Evolutionary conservation across 2,113 vertebrate genomes (phyloP).

Genomic region (Hemiscyllium ocellatum): DNA sequence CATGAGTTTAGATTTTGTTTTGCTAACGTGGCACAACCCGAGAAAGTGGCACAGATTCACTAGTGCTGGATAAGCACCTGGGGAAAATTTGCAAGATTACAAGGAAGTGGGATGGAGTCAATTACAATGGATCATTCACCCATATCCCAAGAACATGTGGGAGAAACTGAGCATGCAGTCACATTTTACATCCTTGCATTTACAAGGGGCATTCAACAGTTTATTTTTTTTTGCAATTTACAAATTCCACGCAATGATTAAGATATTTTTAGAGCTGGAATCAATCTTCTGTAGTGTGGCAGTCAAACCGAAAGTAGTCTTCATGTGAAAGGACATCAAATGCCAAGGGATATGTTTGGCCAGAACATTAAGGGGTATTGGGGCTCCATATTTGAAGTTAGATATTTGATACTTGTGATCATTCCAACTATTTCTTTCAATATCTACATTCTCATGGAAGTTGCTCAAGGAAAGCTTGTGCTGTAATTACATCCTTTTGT

Average conservation of each 20-base stretch:
- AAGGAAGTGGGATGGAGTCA: too few species aligned
- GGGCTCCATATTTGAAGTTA: neutral
- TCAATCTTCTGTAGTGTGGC: neutral
- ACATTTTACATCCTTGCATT: neutral
- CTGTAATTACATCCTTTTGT: neutral
- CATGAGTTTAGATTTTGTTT: too few species aligned
- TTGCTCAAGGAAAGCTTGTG: neutral
- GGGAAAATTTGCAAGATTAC: too few species aligned
- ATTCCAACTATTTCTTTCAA: neutral
- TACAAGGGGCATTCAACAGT: neutral
- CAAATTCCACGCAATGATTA: too few species aligned
- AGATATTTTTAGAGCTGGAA: too few species aligned
- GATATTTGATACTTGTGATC: neutral
- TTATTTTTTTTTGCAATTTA: neutral
- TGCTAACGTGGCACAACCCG: too few species aligned
- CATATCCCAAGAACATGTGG: neutral
- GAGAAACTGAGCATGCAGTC: too few species aligned
- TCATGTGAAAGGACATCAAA: neutral
- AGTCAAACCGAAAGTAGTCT: neutral
- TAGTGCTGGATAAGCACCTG: too few species aligned
- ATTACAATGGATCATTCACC: neutral
- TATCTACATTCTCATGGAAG: neutral
- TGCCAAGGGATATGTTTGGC: neutral
- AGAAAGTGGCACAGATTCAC: too few species aligned
- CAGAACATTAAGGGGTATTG: neutral